A percentile compares a stretch with the other conserved stretches of the same genome.
phyloP scores from a whole-genome alignment of 1,140 invertebrate species.

The Drosophila arizonae region DNA sequence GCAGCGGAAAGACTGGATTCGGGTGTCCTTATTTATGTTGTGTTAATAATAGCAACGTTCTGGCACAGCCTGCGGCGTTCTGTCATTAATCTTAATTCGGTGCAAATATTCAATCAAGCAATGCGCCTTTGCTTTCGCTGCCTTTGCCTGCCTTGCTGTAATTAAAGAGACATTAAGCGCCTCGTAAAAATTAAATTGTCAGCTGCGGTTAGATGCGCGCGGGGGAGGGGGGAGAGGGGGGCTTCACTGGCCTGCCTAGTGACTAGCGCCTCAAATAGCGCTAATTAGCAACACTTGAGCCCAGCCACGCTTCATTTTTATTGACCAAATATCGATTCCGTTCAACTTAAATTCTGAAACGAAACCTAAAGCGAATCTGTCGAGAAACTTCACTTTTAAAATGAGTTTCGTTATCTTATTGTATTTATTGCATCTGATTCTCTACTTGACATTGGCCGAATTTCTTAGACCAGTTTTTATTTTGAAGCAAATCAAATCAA shows the following conservation, averaged over 20 bases:
- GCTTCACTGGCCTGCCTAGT: neutral
- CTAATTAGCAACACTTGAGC: constrained; percentile 40
- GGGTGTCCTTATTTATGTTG: constrained; percentile 56
- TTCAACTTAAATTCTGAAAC: neutral
- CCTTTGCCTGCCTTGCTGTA: constrained; percentile 39
- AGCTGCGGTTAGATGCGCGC: constrained; percentile 15
- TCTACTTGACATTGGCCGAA: neutral
- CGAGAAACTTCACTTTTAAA: neutral
- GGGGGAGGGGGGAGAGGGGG: neutral
- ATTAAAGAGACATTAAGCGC: constrained; percentile 74
- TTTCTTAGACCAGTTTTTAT: constrained; percentile 2
- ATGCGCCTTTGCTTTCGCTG: constrained; percentile 12
- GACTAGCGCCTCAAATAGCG: constrained; percentile 2
- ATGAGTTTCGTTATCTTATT: neutral
- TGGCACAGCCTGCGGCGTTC: constrained; percentile 12
- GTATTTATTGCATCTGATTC: neutral
- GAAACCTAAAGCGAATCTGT: neutral
- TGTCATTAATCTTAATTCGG: constrained; percentile 70
- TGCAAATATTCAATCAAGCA: constrained; percentile 73
- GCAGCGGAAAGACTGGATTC: constrained; percentile 21
- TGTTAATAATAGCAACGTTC: constrained; percentile 48
- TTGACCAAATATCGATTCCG: constrained; percentile 44
- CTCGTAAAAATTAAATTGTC: constrained; percentile 76
- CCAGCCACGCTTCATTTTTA: constrained; percentile 18
- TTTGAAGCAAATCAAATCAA: constrained; percentile 9